Percentiles rank a stretch among this genome's conserved stretches.
Evolutionary conservation across 2,797 vertebrate genomes (phyloP).

Genomic region (Micromesistius poutassou): DNA sequence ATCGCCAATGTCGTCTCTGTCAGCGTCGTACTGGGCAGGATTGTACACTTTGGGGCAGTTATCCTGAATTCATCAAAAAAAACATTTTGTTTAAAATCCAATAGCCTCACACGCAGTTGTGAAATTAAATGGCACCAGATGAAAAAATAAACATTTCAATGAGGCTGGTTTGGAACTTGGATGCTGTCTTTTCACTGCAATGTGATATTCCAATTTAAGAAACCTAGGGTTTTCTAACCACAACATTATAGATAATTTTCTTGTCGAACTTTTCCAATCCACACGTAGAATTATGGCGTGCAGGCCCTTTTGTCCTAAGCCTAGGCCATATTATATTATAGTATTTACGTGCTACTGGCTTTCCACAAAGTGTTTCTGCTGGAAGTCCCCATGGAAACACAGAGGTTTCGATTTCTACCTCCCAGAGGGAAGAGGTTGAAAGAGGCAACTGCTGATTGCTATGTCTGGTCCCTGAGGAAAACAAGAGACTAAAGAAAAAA

Average conservation of each 20-base stretch:
- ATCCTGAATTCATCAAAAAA: constrained; percentile 76
- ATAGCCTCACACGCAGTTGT: constrained; percentile 27
- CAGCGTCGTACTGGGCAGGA: constrained; percentile 92
- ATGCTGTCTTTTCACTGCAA: constrained; percentile 43
- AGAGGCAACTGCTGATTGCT: constrained; percentile 54
- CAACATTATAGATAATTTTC: constrained; percentile 40
- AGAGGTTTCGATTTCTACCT: constrained; percentile 46
- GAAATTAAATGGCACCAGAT: constrained; percentile 20
- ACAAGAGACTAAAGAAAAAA: constrained; percentile 34
- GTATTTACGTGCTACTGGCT: constrained; percentile 52
- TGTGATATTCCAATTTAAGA: constrained; percentile 48
- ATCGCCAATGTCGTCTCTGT: constrained; percentile 93
- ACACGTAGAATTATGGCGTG: constrained; percentile 59
- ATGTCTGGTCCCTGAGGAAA: constrained; percentile 54
- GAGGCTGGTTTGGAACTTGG: constrained; percentile 31
- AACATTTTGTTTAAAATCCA: constrained; percentile 19
- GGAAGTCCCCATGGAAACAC: constrained; percentile 37
- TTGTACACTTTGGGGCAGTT: constrained; percentile 96
- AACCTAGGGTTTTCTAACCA: constrained; percentile 53
- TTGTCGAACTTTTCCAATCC: constrained; percentile 56
- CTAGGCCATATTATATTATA: constrained; percentile 43
- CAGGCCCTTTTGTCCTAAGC: constrained; percentile 42
- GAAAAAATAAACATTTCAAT: constrained; percentile 23
- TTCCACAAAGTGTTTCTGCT: constrained; percentile 43
- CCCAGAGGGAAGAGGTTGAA: constrained; percentile 49